Conservation (phyloP, 2,113 vertebrate species). For the Dicrurus megarhynchus region DNA sequence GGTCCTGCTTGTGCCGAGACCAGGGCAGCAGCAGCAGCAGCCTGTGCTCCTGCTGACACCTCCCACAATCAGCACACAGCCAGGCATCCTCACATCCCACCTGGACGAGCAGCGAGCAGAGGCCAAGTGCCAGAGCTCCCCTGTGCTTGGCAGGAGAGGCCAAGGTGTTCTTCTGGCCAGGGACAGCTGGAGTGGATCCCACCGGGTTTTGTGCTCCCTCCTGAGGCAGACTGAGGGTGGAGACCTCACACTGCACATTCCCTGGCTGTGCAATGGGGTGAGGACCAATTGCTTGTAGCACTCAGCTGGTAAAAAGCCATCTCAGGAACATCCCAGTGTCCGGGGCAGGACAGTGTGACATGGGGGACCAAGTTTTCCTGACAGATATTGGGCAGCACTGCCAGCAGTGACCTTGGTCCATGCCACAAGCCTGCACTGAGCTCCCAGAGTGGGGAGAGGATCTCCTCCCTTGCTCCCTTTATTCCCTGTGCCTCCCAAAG, state of each 20-base stretch:
- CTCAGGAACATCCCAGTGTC: background rate
- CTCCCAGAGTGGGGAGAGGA: background rate
- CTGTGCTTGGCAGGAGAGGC: background rate
- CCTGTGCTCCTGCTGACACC: background rate
- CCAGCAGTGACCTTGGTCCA: background rate
- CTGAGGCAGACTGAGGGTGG: background rate
- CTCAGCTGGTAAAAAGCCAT: background rate
- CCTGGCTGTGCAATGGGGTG: background rate
- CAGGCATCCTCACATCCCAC: background rate
- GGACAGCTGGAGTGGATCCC: background rate
- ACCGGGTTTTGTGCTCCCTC: background rate
- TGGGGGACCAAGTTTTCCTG: background rate
- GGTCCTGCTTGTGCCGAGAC: background rate
- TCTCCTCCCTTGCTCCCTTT: background rate
- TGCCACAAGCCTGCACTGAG: background rate
- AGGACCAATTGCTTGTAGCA: background rate
- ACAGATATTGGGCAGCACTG: background rate
- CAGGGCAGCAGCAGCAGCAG: background rate
- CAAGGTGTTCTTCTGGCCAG: background rate
- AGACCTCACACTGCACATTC: background rate
- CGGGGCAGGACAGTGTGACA: background rate
- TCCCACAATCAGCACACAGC: background rate
- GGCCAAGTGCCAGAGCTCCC: background rate
- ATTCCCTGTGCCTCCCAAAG: background rate
- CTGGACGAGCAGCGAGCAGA: background rate